Conservation (phyloP, 23 tunicate genomes). For the Pegea sp. region DNA sequence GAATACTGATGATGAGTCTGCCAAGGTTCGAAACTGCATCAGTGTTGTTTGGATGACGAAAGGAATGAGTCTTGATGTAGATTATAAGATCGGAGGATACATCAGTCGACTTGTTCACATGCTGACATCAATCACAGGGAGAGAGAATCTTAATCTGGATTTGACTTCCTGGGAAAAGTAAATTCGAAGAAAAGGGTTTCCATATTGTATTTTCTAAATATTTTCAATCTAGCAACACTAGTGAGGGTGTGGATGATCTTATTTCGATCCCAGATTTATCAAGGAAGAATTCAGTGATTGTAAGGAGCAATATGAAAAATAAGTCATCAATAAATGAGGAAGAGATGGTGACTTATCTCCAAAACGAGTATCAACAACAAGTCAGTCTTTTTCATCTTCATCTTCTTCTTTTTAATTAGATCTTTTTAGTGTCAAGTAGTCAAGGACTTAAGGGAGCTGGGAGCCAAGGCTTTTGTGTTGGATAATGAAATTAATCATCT, state of each 20-base stretch:
- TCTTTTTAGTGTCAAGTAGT: slow-evolving; percentile 18
- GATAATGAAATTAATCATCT: slow-evolving; percentile 44
- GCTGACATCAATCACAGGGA: slow-evolving; percentile 49
- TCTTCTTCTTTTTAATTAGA: too few relatives aligned
- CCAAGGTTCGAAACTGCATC: slow-evolving; percentile 28
- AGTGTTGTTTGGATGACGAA: slow-evolving; percentile 82
- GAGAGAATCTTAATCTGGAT: slow-evolving; percentile 2
- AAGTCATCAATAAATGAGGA: neutral
- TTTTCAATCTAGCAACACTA: neutral
- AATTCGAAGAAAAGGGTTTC: too few relatives aligned
- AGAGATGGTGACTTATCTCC: neutral
- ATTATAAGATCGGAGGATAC: slow-evolving; percentile 78
- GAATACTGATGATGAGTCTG: neutral
- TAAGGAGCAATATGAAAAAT: too few relatives aligned
- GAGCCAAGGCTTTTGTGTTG: slow-evolving; percentile 44
- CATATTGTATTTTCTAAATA: neutral
- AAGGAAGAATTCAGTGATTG: too few relatives aligned
- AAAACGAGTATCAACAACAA: slow-evolving; percentile 2
- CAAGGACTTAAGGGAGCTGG: slow-evolving; percentile 43
- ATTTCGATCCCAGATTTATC: too few relatives aligned
- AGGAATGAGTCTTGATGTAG: slow-evolving; percentile 62
- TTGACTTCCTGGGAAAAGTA: slow-evolving; percentile 8
- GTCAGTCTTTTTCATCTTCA: neutral
- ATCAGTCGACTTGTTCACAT: slow-evolving; percentile 34
- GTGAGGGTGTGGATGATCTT: too few relatives aligned